These are phyloP conservation scores for Petrocephalus sullivani DNA, from an alignment of 2,797 vertebrate species.

Conservation along the genomic window DNA sequence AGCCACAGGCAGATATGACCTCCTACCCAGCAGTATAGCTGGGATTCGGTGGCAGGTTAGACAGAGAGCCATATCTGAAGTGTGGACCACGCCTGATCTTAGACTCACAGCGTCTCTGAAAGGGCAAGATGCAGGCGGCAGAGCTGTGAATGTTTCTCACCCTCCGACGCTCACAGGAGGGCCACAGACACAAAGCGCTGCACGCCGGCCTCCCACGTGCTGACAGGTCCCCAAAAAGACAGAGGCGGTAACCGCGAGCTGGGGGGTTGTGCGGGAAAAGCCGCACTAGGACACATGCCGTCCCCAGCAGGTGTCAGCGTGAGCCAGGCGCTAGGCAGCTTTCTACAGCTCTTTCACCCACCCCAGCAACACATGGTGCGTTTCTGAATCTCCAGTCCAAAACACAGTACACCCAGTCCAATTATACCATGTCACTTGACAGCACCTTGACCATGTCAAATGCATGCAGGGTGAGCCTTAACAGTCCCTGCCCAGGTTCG, in stretches of 20 bases:
- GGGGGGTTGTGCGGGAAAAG: not conserved
- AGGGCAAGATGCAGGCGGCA: not conserved
- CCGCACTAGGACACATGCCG: not conserved
- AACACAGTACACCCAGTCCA: not conserved
- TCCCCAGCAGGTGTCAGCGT: constrained; percentile 13
- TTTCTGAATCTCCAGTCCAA: not conserved
- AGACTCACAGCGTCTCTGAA: not conserved
- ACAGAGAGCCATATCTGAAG: not conserved
- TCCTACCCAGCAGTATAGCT: not conserved
- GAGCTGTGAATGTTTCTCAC: not conserved
- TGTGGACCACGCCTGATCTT: not conserved
- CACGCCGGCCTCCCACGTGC: not conserved
- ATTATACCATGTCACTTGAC: not conserved
- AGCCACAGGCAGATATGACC: not conserved
- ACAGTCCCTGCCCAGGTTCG: not conserved
- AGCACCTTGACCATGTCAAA: not conserved
- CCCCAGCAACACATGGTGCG: constrained; percentile 23
- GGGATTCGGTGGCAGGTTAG: not conserved
- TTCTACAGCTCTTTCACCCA: constrained; percentile 36
- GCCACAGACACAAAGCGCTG: not conserved
- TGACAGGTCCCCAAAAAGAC: not conserved
- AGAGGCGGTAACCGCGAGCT: not conserved
- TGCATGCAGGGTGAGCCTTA: not conserved
- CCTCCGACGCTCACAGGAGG: not conserved
- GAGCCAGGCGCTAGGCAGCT: constrained; percentile 33